phyloP scores from a whole-genome alignment of 1,140 invertebrate species.

The Drosophila tsacasi region DNA sequence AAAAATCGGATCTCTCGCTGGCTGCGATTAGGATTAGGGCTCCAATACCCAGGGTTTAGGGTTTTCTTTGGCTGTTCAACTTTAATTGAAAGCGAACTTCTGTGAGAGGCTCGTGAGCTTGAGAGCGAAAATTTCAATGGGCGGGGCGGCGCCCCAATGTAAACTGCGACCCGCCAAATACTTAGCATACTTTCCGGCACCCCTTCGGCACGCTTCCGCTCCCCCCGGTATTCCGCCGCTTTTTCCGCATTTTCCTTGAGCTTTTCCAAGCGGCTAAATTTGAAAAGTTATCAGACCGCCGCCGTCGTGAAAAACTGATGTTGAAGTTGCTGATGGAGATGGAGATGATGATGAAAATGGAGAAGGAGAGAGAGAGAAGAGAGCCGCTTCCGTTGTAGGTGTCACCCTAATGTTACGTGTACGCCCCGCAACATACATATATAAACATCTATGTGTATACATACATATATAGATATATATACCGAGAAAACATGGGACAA shows the following conservation, averaged over 20 bases:
- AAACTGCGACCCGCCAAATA: constrained; percentile 18
- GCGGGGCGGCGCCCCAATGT: not conserved
- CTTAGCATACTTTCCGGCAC: constrained; percentile 46
- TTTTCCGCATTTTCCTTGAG: constrained; percentile 19
- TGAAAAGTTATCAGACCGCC: constrained; percentile 62
- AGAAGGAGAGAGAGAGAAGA: not conserved
- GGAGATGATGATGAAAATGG: not conserved
- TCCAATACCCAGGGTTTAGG: constrained; percentile 7
- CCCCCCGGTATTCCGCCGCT: not conserved
- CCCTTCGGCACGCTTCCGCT: not conserved
- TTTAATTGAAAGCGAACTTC: constrained; percentile 49
- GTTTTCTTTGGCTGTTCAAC: constrained; percentile 7
- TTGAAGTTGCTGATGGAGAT: constrained; percentile 21
- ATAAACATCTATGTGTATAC: not conserved
- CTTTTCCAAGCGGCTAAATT: constrained; percentile 50
- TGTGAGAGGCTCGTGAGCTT: constrained; percentile 19
- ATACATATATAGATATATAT: not conserved
- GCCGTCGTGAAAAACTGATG: constrained; percentile 14
- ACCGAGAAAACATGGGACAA: constrained; percentile 17
- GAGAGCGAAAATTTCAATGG: not conserved
- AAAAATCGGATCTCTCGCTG: constrained; percentile 19
- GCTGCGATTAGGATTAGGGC: constrained; percentile 28
- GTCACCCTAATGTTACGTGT: constrained; percentile 23
- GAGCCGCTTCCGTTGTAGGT: constrained; percentile 16
- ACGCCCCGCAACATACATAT: not conserved